Conservation (phyloP, 2,797 vertebrate genomes). For the Neostethus bicornis region DNA sequence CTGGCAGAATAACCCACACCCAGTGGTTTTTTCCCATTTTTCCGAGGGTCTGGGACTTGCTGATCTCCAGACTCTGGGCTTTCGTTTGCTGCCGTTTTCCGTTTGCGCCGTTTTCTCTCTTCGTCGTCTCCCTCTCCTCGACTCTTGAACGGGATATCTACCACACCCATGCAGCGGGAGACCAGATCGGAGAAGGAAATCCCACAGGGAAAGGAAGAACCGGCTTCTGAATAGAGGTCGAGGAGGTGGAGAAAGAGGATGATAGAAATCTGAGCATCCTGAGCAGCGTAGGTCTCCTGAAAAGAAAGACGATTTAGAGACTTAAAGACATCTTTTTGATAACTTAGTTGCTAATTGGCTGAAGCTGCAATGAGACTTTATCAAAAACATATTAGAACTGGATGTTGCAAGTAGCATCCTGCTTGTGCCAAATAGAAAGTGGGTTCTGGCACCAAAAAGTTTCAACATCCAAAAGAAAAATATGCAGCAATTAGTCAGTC, state of each 20-base stretch:
- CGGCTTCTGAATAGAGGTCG: slow-evolving; percentile 69
- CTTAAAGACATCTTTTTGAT: background rate
- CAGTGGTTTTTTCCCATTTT: slow-evolving; percentile 88
- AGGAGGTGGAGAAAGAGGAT: slow-evolving; percentile 91
- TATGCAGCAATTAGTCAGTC: too few species aligned
- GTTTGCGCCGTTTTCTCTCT: slow-evolving; percentile 74
- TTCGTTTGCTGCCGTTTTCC: slow-evolving; percentile 66
- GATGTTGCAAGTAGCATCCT: too few species aligned
- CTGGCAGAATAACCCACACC: slow-evolving; percentile 93
- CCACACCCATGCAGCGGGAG: slow-evolving; percentile 85
- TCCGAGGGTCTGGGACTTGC: slow-evolving; percentile 89
- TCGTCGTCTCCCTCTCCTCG: slow-evolving; percentile 74
- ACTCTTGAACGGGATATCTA: slow-evolving; percentile 90
- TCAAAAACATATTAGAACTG: too few species aligned
- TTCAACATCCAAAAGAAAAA: too few species aligned
- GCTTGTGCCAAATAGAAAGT: too few species aligned
- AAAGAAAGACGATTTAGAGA: background rate
- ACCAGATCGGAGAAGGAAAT: slow-evolving; percentile 77
- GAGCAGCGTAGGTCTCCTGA: slow-evolving; percentile 91
- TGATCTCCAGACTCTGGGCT: slow-evolving; percentile 80
- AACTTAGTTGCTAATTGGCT: too few species aligned
- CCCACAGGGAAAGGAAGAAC: slow-evolving; percentile 35
- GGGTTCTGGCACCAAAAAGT: too few species aligned
- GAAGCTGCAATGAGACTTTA: too few species aligned
- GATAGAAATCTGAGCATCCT: slow-evolving; percentile 92